These are phyloP conservation scores for Ectobius pallidus DNA, from an alignment of 2,888 invertebrate species.

Conservation along the genomic window DNA sequence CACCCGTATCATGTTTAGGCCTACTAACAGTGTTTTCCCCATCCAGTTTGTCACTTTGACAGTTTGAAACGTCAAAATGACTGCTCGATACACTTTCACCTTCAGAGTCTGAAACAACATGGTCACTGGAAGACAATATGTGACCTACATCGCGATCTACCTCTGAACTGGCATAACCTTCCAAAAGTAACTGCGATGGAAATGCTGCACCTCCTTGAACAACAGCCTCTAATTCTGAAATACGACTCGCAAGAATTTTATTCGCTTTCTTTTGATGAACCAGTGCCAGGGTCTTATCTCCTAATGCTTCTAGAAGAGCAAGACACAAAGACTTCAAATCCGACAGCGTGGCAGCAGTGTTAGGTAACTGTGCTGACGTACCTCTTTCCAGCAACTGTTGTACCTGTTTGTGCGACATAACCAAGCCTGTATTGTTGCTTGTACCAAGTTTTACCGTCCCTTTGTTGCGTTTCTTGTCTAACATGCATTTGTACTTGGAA, in stretches of 20 bases:
- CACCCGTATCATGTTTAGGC: no score
- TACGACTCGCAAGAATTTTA: constrained; percentile 80
- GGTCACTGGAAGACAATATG: constrained; percentile 45
- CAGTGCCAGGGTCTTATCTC: constrained; percentile 83
- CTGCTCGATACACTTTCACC: constrained; percentile 53
- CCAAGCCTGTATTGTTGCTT: constrained; percentile 67
- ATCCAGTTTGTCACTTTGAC: no score
- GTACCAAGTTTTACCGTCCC: constrained; percentile 71
- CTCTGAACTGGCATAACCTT: constrained; percentile 62
- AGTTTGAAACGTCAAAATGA: no score
- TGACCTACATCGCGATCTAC: constrained; percentile 58
- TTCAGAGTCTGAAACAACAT: constrained; percentile 52
- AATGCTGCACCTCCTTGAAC: constrained; percentile 67
- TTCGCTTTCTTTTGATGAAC: constrained; percentile 87
- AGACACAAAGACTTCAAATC: constrained; percentile 80
- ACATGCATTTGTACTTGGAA: constrained; percentile 74
- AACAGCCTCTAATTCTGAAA: constrained; percentile 81
- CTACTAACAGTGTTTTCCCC: no score
- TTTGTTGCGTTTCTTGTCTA: constrained; percentile 75
- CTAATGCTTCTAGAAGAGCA: constrained; percentile 80
- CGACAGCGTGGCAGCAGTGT: constrained; percentile 69
- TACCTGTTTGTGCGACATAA: constrained; percentile 83
- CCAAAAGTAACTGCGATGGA: constrained; percentile 70
- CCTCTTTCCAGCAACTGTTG: constrained; percentile 75
- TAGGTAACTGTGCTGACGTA: constrained; percentile 59